Evolutionary conservation across 2,888 invertebrate genomes (phyloP), one percentile per base, ranked within the genome.

Genomic region (Tinea semifulvella): DNA sequence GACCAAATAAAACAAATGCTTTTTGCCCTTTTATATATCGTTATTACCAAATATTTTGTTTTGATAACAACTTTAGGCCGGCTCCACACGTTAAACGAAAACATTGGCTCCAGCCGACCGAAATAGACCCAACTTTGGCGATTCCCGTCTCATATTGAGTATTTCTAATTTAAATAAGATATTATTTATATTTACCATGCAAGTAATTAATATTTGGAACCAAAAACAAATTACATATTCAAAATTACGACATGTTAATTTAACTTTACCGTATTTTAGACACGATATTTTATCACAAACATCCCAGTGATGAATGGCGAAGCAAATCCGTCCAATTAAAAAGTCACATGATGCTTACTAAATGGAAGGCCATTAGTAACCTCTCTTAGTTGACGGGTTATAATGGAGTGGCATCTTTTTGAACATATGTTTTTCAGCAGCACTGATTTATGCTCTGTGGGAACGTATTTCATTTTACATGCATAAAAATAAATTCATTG

Each of bases 271-370:
- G 18, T 10, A 16, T 10, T 18, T 18, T 36, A 18, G 36, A 36
- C 36, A 36, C 36, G 18, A n/a, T 36, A 36, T 36, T 36, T 36
- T 36, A 18, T 36, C 36, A 36, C 36, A 42, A 42, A 27, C 27
- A 26, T 14, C 27, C 54, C 50, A 50, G 52, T 65, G 66, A 71
- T 68, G 70, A 65, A 72, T 68, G 55, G 58, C 63, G 58, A 56
- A 52, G 53, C 55, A 57, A 58, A 64, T 56, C 57, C 55, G 55
- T 55, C 69, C 72, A 76, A 76, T 76, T 76, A 76, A 68, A 74
- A 70, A 52, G 76, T 56, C 69, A 76, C 64, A 45, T 45, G 66
- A 76, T 53, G 57, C 63, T 50, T 48, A 50, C 51, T 53, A 54
- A 61, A 62, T 62, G 58, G 51, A 48, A 26, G 49, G 49, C 50